Evolutionary conservation across 2,113 vertebrate genomes (phyloP).

Genomic region (Zootoca vivipara): DNA sequence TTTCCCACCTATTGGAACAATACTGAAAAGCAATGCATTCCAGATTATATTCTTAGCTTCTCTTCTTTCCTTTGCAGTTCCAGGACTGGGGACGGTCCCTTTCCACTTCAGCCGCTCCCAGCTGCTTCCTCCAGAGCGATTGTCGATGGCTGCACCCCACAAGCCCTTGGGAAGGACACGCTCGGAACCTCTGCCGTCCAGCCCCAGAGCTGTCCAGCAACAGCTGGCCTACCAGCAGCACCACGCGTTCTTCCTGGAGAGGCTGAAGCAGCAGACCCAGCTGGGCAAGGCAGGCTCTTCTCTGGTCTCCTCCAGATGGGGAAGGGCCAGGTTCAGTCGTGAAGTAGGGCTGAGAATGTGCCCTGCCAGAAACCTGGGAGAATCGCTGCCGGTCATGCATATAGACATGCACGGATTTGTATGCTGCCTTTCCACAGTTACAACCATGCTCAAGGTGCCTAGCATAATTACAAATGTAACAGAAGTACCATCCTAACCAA

Average conservation of each 20-base stretch:
- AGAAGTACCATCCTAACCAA: too few species aligned
- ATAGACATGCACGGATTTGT: too few species aligned
- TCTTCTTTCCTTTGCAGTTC: constrained; percentile 70
- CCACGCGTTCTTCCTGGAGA: constrained; percentile 78
- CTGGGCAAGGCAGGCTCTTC: constrained; percentile 73
- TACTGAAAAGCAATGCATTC: not conserved
- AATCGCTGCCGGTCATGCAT: too few species aligned
- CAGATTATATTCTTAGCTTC: not conserved
- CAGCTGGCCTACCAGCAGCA: constrained; percentile 76
- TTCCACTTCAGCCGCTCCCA: constrained; percentile 80
- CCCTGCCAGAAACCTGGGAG: too few species aligned
- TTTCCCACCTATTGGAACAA: not conserved
- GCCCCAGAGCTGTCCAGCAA: constrained; percentile 76
- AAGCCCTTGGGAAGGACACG: constrained; percentile 88
- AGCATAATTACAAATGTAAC: too few species aligned
- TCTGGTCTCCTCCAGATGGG: too few species aligned
- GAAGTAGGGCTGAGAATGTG: too few species aligned
- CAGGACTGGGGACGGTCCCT: constrained; percentile 78
- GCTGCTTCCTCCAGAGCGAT: constrained; percentile 72
- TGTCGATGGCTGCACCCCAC: constrained; percentile 80
- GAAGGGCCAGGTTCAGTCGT: too few species aligned
- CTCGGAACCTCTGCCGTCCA: constrained; percentile 91
- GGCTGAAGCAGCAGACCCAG: constrained; percentile 80
- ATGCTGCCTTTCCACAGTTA: too few species aligned
- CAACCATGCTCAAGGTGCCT: too few species aligned